Conservation (phyloP, 2,113 vertebrate genomes). For the Echinops telfairi region DNA sequence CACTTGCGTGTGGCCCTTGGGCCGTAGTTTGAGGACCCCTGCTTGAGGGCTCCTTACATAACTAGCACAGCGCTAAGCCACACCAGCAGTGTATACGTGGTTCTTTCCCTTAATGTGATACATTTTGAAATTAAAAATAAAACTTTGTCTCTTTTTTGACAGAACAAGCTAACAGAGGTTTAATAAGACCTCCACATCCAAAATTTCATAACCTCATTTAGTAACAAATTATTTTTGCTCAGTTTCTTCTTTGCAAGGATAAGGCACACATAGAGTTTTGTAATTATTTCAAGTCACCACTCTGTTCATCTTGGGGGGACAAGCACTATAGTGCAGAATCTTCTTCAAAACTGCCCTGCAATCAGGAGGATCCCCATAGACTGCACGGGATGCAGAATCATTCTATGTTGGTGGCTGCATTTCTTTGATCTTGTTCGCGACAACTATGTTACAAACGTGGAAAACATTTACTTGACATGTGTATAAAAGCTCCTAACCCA, state of each 20-base stretch:
- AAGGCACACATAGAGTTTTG: not conserved
- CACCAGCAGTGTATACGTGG: not conserved
- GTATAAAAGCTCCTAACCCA: too few relatives aligned
- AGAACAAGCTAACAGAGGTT: not conserved
- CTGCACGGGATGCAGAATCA: not conserved
- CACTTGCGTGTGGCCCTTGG: too few relatives aligned
- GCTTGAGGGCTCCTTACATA: not conserved
- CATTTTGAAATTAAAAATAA: not conserved
- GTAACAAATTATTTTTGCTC: not conserved
- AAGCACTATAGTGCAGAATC: not conserved
- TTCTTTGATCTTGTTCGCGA: not conserved
- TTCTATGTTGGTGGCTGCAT: not conserved
- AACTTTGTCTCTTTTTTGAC: not conserved
- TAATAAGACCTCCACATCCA: not conserved
- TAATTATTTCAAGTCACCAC: not conserved
- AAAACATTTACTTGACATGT: slow-evolving; percentile 11
- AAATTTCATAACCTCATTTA: not conserved
- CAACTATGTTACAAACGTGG: not conserved
- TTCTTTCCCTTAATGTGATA: not conserved
- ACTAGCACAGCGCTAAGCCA: not conserved
- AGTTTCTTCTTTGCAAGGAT: not conserved
- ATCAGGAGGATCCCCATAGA: not conserved
- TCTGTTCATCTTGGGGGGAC: not conserved
- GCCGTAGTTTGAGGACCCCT: too few relatives aligned
- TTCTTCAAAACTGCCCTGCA: not conserved